Conservation (phyloP, 2,888 invertebrate genomes). For the Oscheius sp. region DNA sequence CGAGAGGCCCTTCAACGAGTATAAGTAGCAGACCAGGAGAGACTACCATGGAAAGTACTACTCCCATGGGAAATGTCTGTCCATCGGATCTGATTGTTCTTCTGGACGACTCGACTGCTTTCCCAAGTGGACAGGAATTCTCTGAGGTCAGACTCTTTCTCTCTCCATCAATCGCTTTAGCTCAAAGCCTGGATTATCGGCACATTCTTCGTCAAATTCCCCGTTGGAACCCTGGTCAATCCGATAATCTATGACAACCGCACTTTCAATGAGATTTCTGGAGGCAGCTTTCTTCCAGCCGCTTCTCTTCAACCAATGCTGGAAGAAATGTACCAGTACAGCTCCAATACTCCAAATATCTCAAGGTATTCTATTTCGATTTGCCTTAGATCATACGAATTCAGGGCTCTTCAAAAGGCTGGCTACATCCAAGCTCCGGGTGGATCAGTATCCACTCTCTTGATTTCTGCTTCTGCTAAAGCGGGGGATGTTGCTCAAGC, state of each 20-base stretch:
- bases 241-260: slow-evolving; percentile 3
- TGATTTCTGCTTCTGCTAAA: slow-evolving; percentile 4
- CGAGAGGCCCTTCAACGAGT: background rate
- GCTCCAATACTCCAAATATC: background rate
- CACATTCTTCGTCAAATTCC: background rate
- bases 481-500: slow-evolving; percentile 7
- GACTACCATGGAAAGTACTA: background rate
- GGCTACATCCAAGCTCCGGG: background rate
- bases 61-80: background rate
- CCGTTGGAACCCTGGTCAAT: background rate
- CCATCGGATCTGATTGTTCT: slow-evolving; percentile 13
- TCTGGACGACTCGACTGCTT: slow-evolving; percentile 15
- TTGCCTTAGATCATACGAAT: background rate
- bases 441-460: slow-evolving; percentile 6
- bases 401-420: slow-evolving; percentile 8
- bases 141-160: background rate
- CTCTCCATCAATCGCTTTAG: background rate
- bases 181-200: slow-evolving; percentile 22
- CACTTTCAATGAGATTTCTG: background rate
- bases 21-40: background rate
- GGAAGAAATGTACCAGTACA: background rate
- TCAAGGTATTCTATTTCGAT: background rate
- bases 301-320: background rate
- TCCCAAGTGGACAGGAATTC: background rate
- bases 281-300: background rate